These are phyloP conservation scores for Norana najaformis DNA, from an alignment of 2,888 invertebrate genomes.

Conservation along the genomic window DNA sequence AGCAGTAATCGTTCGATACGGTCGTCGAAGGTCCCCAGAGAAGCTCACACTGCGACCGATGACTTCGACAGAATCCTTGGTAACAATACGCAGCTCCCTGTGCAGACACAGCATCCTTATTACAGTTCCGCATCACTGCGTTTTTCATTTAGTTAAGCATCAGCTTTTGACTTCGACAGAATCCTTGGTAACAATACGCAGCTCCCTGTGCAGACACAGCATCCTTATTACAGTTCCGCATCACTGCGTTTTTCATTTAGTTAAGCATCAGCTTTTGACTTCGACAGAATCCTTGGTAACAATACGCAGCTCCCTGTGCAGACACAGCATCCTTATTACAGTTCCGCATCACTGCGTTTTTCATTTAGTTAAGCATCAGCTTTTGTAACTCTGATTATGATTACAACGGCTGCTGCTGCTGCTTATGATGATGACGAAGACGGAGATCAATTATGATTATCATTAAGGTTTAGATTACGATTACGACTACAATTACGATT, in stretches of 20 bases:
- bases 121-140: background rate
- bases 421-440: too few relatives aligned
- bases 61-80: background rate
- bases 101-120: background rate
- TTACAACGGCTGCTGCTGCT: too few relatives aligned
- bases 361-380: background rate
- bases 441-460: background rate
- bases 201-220: background rate
- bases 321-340: background rate
- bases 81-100: background rate
- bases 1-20: background rate
- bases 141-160: background rate
- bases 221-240: background rate
- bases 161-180: background rate
- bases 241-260: background rate
- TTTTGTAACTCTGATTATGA: background rate
- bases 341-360: background rate
- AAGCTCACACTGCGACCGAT: background rate
- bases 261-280: background rate
- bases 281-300: background rate
- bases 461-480: too few relatives aligned
- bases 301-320: background rate
- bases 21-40: background rate
- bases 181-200: background rate
- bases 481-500: background rate